These are phyloP conservation scores for Platichthys stellatus DNA, from an alignment of 2,113 vertebrate genomes.

Conservation along the genomic window DNA sequence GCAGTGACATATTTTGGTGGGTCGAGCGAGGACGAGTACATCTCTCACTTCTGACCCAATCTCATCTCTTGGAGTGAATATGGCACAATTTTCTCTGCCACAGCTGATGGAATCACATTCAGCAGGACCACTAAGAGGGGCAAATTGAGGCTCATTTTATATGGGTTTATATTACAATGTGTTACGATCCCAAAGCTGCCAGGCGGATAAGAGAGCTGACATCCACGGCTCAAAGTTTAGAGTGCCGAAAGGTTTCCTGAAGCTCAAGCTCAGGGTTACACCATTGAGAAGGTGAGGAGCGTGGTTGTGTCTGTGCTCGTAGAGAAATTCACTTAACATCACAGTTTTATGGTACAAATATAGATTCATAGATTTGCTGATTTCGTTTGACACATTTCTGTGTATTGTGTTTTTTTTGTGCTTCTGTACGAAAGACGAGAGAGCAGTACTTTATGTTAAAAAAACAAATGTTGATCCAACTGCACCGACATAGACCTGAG, in stretches of 20 bases:
- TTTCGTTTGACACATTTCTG: too few relatives aligned
- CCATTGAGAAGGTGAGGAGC: background rate
- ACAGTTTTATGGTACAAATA: background rate
- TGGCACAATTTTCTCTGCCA: constrained; percentile 37
- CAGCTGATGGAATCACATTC: constrained; percentile 52
- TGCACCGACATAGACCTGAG: too few relatives aligned
- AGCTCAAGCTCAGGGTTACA: background rate
- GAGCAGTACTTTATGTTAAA: too few relatives aligned
- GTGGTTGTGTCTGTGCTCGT: background rate
- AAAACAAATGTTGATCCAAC: too few relatives aligned
- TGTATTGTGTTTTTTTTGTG: too few relatives aligned
- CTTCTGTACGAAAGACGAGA: too few relatives aligned
- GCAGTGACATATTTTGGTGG: constrained; percentile 39
- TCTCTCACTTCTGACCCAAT: constrained; percentile 51
- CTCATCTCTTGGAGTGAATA: constrained; percentile 48
- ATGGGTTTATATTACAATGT: constrained; percentile 46
- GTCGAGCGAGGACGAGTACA: constrained; percentile 30
- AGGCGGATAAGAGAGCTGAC: background rate
- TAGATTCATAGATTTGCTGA: too few relatives aligned
- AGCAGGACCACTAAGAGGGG: constrained; percentile 37
- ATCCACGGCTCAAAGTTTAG: constrained; percentile 24
- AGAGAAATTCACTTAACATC: background rate
- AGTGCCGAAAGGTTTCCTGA: constrained; percentile 7
- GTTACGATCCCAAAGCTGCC: constrained; percentile 43
- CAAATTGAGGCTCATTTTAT: constrained; percentile 51